Conservation (phyloP, 2,797 vertebrate genomes). For the Cryptoblepharus egeriae region DNA sequence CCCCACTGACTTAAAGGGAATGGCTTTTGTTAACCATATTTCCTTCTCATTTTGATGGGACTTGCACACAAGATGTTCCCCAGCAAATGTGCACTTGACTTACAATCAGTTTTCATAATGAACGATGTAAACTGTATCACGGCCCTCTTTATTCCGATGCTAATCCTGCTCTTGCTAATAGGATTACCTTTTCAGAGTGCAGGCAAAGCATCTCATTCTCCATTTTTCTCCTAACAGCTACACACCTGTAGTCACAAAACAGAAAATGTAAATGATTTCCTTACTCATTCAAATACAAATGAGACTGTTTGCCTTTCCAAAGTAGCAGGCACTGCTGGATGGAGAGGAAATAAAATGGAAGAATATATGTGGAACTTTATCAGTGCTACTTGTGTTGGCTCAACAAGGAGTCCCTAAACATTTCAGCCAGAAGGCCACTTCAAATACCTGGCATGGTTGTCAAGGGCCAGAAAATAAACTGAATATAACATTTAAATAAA, state of each 20-base stretch:
- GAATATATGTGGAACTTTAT: too few species aligned
- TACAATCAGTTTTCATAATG: not conserved
- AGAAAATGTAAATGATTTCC: not conserved
- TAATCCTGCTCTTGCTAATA: constrained; percentile 55
- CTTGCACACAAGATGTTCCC: not conserved
- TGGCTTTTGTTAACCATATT: not conserved
- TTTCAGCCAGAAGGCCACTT: too few species aligned
- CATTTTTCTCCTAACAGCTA: not conserved
- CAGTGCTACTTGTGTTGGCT: too few species aligned
- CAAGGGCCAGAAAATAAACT: too few species aligned
- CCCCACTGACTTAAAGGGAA: too few species aligned
- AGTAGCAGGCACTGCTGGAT: fast-evolving
- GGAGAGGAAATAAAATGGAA: too few species aligned
- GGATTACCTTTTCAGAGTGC: constrained; percentile 58
- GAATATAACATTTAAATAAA: too few species aligned
- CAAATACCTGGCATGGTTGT: too few species aligned
- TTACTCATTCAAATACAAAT: not conserved
- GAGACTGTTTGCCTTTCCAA: fast-evolving
- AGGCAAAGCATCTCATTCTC: constrained; percentile 16
- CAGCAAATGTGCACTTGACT: not conserved
- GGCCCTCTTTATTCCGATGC: constrained; percentile 38
- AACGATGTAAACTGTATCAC: not conserved
- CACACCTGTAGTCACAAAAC: fast-evolving
- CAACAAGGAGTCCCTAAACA: too few species aligned
- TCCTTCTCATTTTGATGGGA: not conserved